Base-by-base conservation (phyloP, 2,113 vertebrate genomes). In the Engraulis encrasicolus region DNA sequence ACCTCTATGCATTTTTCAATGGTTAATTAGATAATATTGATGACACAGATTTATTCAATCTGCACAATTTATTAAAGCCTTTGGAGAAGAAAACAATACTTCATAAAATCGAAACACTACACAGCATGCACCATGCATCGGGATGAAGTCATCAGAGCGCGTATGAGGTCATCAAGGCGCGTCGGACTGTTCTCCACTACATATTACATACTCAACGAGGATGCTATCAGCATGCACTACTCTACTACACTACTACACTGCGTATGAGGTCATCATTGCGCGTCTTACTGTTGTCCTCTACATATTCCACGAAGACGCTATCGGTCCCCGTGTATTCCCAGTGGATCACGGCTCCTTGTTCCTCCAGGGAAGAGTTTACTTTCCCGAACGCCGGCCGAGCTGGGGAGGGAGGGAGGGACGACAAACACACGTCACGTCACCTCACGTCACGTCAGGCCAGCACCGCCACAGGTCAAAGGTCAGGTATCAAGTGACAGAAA, bases 271-370 rank as follows among this genome's bases (percentile, higher is more conserved):
- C 15, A 80, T 20, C 12, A 11, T 50, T 38, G 48, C 19, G 40
- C 91, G 91, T 94, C 98, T 99, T 98, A 99, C 97, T 99, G 96
- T 97, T 96, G 92, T 96, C 96, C 95, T 97, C 93, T 93, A 93
- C 95, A 96, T 98, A 98, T 93, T 99, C 97, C 97, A 98, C 92
- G 96, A 95, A 98, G 93, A 98, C 93, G 94, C 94, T 95, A 93
- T 97, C 96, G 90, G 95, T 95, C 95, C 97, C 96, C 95, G 95
- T 96, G 96, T 97, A 98, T 90, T 98, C 96, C 97, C 97, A 99
- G 95, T 93, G 97, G 96, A 99, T 94, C 94, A 95, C 93, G 82
- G 96, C 97, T 91, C 93, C 95, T 81, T 96, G 97, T 92, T 98
- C 96, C 88, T 94, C 94, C 78, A 96, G 93, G 83, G 96, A 93